These are phyloP conservation scores for Dipodomys spectabilis DNA, from an alignment of 2,113 vertebrate species.

Conservation along the genomic window DNA sequence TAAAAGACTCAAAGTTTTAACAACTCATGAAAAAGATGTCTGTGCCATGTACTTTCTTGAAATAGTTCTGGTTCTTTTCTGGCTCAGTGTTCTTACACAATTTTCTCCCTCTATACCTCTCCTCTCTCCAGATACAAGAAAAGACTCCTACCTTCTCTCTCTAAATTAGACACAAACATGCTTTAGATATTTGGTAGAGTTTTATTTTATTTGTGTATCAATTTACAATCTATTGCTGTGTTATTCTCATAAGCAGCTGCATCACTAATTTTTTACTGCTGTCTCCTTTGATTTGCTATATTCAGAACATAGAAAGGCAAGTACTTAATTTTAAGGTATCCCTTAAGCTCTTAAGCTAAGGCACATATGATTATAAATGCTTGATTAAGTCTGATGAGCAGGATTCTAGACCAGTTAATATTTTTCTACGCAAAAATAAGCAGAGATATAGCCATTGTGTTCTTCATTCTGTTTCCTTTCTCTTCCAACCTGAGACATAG, in stretches of 20 bases:
- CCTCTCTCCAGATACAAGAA: neutral
- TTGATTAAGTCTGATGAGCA: neutral
- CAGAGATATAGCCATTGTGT: neutral
- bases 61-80: neutral
- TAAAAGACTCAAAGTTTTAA: neutral
- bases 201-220: neutral
- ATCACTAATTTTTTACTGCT: neutral
- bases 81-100: fast-evolving
- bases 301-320: neutral
- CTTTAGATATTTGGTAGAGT: neutral
- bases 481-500: neutral
- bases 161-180: neutral
- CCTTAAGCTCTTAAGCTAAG: neutral
- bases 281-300: neutral
- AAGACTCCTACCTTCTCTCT: neutral
- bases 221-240: neutral
- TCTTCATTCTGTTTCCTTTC: neutral
- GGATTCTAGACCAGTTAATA: neutral
- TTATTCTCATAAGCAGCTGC: neutral
- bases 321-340: neutral
- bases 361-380: neutral
- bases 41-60: neutral
- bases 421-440: neutral
- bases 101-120: neutral
- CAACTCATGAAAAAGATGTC: neutral